Conservation (phyloP, 2,113 vertebrate genomes). For the Panurus biarmicus region DNA sequence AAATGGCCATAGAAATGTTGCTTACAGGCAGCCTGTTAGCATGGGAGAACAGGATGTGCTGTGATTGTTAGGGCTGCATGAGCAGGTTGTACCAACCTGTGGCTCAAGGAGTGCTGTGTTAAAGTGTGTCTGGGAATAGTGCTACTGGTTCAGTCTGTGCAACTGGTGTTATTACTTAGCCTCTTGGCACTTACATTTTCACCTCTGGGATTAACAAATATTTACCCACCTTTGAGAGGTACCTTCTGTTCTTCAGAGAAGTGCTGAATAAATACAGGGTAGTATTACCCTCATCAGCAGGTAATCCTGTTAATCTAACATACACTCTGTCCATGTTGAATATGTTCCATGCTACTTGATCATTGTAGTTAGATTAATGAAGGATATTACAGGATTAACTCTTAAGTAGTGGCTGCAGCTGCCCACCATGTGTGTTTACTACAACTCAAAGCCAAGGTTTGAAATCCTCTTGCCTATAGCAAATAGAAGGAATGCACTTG, state of each 20-base stretch:
- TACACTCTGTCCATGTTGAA: not conserved
- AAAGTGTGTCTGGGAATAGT: not conserved
- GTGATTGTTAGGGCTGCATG: not conserved
- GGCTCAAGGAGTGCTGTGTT: not conserved
- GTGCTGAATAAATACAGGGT: not conserved
- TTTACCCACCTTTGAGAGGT: conserved; percentile 2
- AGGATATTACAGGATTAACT: conserved; percentile 14
- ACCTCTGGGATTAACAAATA: not conserved
- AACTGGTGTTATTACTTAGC: not conserved
- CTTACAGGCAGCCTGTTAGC: not conserved
- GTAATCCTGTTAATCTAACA: not conserved
- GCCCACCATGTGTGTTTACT: not conserved
- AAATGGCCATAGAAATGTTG: not conserved
- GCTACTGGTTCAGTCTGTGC: not conserved
- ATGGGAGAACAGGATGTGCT: not conserved
- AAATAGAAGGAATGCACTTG: not conserved
- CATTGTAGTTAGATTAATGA: conserved; percentile 5
- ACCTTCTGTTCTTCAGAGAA: not conserved
- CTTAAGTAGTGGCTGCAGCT: not conserved
- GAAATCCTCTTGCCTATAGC: not conserved
- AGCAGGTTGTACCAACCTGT: not conserved
- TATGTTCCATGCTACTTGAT: not conserved
- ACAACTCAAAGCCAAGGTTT: not conserved
- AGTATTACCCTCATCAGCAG: not conserved
- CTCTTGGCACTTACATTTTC: not conserved